These are phyloP conservation scores for Drosophila prosaltans DNA, from an alignment of 1,140 invertebrate genomes.

Conservation along the genomic window DNA sequence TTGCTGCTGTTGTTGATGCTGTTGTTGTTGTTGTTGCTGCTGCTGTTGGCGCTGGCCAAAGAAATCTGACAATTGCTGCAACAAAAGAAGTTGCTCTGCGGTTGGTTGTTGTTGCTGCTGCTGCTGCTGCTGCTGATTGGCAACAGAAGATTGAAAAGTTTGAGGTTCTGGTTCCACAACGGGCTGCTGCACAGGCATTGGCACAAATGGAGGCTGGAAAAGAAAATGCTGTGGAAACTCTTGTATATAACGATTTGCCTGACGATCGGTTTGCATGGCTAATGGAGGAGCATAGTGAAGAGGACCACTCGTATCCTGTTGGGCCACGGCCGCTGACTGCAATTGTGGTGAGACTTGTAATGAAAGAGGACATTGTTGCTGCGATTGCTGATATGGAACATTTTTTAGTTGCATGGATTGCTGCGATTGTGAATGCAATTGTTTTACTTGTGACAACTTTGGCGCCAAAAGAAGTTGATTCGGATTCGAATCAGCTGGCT, in stretches of 20 bases:
- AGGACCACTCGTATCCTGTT: slow-evolving; percentile 7
- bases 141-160: not conserved
- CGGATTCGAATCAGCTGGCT: not conserved
- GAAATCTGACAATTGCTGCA: slow-evolving; percentile 49
- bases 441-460: not conserved
- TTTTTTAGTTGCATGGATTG: not conserved
- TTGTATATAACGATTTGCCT: slow-evolving; percentile 16
- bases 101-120: slow-evolving; percentile 5
- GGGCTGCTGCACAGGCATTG: not conserved
- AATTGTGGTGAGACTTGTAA: no score
- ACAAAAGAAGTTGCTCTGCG: slow-evolving; percentile 40
- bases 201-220: slow-evolving; percentile 27
- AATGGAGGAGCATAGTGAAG: slow-evolving; percentile 1
- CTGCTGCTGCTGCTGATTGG: not conserved
- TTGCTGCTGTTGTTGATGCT: no score
- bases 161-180: not conserved
- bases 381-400: not conserved
- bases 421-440: not conserved
- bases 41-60: slow-evolving; percentile 25
- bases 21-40: slow-evolving; percentile 13
- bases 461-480: not conserved
- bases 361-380: not conserved
- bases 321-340: not conserved
- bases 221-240: slow-evolving; percentile 7
- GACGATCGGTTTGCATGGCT: slow-evolving; percentile 14